Base-by-base conservation (phyloP, 2,797 vertebrate species). In the Scolopax bukidnonensis region DNA sequence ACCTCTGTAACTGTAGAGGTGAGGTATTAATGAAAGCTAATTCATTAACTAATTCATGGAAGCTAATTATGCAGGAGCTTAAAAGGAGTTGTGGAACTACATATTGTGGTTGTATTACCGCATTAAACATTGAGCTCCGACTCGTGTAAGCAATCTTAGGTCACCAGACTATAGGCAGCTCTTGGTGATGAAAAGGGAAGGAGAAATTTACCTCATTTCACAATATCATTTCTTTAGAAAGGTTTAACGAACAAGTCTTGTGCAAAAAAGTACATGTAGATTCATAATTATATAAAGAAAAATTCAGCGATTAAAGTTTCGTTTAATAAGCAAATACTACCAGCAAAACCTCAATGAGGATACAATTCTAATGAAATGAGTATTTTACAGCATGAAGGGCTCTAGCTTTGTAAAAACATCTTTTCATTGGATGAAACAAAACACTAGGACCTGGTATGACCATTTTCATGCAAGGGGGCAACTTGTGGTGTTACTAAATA, bases 1-100 rank as follows among this genome's bases (percentile, higher is more conserved):
- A 96, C 65, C 56, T 83, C 87, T 77, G 89, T 83, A 95, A 94
- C 60, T 63, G 65, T 89, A 92, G 89, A 92, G 71, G 56, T 91
- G 41, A 95, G 41, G 57, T 87, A 89, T 79, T 96, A 95, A 92
- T 77, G 86, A 75, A 92, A 89, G 69, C 7, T 83, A 87, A 95
- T 91, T 91, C 43, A 87, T 94, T 95, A 95, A 94, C 71, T 89
- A 95, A 84, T 78, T 88, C 45, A 71, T 50, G 75, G 45, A 61
- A 87, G 38, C 38, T 87, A 87, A 96, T 96, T 92, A 89, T 80
- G 28, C 60, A 43, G 53, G 32, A 85, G 64, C 36, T 92, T 87
- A 90, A 95, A 84, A 92, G 67, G 36, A 89, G 30, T 75, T 77
- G 69, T 83, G 89, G 51, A 87, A 70, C 64, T 85, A 73, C 53